Conservation (phyloP, 2,113 vertebrate genomes). For the Hypomesus transpacificus region DNA sequence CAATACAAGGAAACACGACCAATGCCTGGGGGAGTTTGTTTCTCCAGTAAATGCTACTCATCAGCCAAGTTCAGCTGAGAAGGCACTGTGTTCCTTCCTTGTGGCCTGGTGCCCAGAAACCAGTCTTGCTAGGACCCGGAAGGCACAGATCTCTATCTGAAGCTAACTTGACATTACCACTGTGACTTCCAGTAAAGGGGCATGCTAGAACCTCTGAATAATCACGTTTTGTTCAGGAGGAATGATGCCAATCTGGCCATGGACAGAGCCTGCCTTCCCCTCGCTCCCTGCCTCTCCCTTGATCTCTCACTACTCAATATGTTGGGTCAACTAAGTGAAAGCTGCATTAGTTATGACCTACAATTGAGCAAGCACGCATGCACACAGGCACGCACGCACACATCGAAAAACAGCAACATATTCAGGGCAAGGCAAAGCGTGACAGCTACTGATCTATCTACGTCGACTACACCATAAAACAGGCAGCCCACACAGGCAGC, state of each 20-base stretch:
- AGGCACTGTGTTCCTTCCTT: not conserved
- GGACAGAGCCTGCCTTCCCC: not conserved
- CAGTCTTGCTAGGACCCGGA: not conserved
- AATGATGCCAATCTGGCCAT: slow-evolving; percentile 19
- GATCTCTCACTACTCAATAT: not conserved
- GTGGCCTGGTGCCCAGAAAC: not conserved
- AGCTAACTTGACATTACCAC: slow-evolving; percentile 1
- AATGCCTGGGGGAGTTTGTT: too few relatives aligned
- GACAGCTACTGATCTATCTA: slow-evolving; percentile 5
- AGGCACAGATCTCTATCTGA: slow-evolving; percentile 2
- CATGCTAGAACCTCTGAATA: slow-evolving; percentile 4
- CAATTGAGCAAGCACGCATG: slow-evolving; percentile 20
- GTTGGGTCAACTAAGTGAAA: not conserved
- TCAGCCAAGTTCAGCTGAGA: not conserved
- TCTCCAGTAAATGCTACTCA: too few relatives aligned
- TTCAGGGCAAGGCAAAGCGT: slow-evolving; percentile 2
- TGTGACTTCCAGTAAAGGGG: slow-evolving; percentile 13
- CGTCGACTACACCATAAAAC: not conserved
- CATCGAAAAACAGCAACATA: slow-evolving; percentile 7
- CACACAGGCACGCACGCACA: not conserved
- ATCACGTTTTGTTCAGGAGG: slow-evolving; percentile 24
- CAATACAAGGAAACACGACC: too few relatives aligned
- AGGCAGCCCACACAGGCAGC: slow-evolving; percentile 15
- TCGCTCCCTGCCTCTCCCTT: not conserved
- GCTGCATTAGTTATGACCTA: not conserved